Percentiles rank a stretch among this genome's conserved stretches.
Evolutionary conservation across 2,113 vertebrate species (phyloP).

Genomic region (Epinephelus lanceolatus): DNA sequence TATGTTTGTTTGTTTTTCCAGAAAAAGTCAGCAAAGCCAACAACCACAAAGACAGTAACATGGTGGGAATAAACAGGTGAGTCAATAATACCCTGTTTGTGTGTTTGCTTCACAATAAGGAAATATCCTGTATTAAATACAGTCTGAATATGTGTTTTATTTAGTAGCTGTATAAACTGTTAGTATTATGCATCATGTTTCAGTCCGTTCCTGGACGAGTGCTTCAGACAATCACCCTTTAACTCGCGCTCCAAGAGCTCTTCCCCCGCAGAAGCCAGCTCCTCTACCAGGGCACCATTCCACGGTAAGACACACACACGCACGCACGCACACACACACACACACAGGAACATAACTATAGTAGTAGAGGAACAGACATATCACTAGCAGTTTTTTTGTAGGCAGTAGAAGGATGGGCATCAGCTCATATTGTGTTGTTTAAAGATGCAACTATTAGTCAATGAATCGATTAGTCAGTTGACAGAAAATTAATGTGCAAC

Average conservation of each 20-base stretch:
- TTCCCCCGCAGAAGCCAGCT: constrained; percentile 89
- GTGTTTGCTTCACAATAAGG: not conserved
- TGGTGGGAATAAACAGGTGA: constrained; percentile 93
- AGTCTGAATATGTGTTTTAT: constrained; percentile 9
- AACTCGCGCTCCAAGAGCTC: constrained; percentile 95
- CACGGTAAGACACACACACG: constrained; percentile 86
- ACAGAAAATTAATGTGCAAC: not conserved
- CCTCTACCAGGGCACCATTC: constrained; percentile 87
- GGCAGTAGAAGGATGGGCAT: not conserved
- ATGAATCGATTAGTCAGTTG: not conserved
- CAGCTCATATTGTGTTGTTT: not conserved
- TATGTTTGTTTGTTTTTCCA: constrained; percentile 63
- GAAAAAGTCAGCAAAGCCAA: constrained; percentile 99
- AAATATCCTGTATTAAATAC: not conserved
- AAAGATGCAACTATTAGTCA: not conserved
- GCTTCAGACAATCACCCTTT: constrained; percentile 99
- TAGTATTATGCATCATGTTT: constrained; percentile 38
- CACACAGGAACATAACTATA: constrained; percentile 8
- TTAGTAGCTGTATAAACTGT: constrained; percentile 9
- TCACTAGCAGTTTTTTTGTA: not conserved
- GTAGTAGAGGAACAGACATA: not conserved
- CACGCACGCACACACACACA: constrained; percentile 28
- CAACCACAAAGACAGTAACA: constrained; percentile 93
- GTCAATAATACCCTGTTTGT: constrained; percentile 24
- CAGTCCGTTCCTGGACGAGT: constrained; percentile 97